phyloP scores from a whole-genome alignment of 2,888 invertebrate species.

The Caenorhabditis macrosperma region DNA sequence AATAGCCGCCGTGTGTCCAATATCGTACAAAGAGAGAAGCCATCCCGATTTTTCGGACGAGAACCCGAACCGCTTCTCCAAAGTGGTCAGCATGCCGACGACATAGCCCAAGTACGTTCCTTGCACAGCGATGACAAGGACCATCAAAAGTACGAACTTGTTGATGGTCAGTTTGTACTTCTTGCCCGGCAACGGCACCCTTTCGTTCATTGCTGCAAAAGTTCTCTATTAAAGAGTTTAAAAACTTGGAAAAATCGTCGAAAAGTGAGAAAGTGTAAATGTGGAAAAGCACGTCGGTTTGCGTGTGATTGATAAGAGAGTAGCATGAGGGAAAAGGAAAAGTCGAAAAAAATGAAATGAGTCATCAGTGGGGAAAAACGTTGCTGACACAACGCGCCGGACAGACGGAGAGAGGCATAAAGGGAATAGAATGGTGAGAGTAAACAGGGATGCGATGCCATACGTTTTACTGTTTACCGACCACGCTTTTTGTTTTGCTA shows the following conservation, averaged over 20 bases:
- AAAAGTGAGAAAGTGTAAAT: constrained; percentile 1
- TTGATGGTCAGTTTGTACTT: constrained; percentile 59
- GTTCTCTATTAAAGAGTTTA: constrained; percentile 4
- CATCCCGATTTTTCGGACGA: constrained; percentile 67
- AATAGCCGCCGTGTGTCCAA: constrained; percentile 73
- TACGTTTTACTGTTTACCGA: constrained; percentile 42
- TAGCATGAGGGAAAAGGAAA: constrained; percentile 29
- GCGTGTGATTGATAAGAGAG: constrained; percentile 44
- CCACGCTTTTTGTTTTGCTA: constrained; percentile 46
- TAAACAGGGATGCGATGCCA: constrained; percentile 41
- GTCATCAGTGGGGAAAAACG: constrained; percentile 26
- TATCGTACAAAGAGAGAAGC: constrained; percentile 72
- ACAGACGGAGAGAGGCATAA: constrained; percentile 40
- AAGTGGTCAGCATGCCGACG: constrained; percentile 70
- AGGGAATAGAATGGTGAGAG: constrained; percentile 27
- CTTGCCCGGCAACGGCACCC: constrained; percentile 58
- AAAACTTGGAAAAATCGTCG: not conserved
- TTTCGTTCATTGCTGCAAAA: constrained; percentile 38
- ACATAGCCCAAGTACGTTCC: constrained; percentile 72
- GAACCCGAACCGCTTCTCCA: constrained; percentile 68
- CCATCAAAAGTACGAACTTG: constrained; percentile 68
- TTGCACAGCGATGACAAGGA: constrained; percentile 69
- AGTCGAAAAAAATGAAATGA: constrained; percentile 31
- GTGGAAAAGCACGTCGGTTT: constrained; percentile 19
- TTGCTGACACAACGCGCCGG: constrained; percentile 41